Base-by-base conservation (phyloP, 2,797 vertebrate genomes). In the Pelodytes ibericus region DNA sequence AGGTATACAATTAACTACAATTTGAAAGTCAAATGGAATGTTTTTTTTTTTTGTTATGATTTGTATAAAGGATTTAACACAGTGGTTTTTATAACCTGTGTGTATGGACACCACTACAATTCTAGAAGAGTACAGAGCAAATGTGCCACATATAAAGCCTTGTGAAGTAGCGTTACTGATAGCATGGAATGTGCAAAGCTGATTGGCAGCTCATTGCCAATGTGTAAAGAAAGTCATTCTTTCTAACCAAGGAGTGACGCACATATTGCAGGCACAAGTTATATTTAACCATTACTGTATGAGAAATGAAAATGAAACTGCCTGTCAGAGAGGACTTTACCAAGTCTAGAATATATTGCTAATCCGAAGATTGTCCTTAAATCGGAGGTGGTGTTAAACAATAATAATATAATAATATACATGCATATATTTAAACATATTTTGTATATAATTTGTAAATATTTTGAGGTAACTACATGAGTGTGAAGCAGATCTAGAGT, bases 211-310 rank as follows among this genome's bases (percentile, higher is more conserved):
- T 61, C 44, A 25, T 24, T 60, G 18, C 57, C 30, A 73, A 73
- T 44, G 30, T 69, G 71, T 66, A 59, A 68, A 73, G 70, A 53
- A 68, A 67, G 31, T 56, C 56, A 61, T 62, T 56, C 57, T 68
- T 73, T 73, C 57, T 44, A 24, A 20, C 30, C 4, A 15, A 63
- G 41, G 63, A 25, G 73, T 79, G 76, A 79, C 76, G 71, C 71
- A 79, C 76, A 73, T 11, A 24, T 61, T 13, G 20, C n/a, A 79
- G 41, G 41, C 70, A 68, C 47, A 49, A 60, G 70, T 29, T 79
- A 79, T 79, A 73, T 78, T 73, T 79, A 79, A 72, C 63, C 63
- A 68, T 79, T 67, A 49, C 31, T 68, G 63, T 57, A 79, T n/a
- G n/a, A 56, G 70, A 41, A 41, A 39, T 62, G 24, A 60, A 59